Evolutionary conservation across 2,888 invertebrate genomes (phyloP).

Genomic region (Unio pictorum): DNA sequence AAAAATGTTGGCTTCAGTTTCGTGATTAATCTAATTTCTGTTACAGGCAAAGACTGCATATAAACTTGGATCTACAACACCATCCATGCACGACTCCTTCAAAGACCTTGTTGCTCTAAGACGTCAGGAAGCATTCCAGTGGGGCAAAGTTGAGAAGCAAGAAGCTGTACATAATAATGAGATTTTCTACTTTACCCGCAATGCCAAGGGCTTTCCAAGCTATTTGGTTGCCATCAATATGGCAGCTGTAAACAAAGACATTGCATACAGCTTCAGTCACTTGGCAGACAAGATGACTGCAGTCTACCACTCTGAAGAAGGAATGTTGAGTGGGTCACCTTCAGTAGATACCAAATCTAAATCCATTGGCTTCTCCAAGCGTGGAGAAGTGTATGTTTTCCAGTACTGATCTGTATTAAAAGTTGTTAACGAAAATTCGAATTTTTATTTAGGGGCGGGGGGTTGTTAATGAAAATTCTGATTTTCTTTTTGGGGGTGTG

Average conservation of each 20-base stretch:
- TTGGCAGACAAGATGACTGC: slow-evolving; percentile 37
- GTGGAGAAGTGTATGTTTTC: slow-evolving; percentile 28
- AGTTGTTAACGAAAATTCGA: not conserved
- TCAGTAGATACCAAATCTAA: slow-evolving; percentile 11
- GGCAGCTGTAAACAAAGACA: slow-evolving; percentile 29
- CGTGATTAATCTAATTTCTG: slow-evolving; percentile 7
- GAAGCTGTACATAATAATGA: slow-evolving; percentile 28
- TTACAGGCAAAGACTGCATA: slow-evolving; percentile 56
- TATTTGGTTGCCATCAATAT: slow-evolving; percentile 66
- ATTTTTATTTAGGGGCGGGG: no score
- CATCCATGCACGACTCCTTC: slow-evolving; percentile 49
- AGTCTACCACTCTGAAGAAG: slow-evolving; percentile 44
- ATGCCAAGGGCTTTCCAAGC: slow-evolving; percentile 64
- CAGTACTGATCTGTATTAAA: not conserved
- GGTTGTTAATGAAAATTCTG: not conserved
- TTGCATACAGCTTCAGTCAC: slow-evolving; percentile 30
- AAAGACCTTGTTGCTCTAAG: slow-evolving; percentile 50
- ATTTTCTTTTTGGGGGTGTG: no score
- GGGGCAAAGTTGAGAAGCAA: slow-evolving; percentile 49
- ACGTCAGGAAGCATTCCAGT: slow-evolving; percentile 63
- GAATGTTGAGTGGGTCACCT: slow-evolving; percentile 6
- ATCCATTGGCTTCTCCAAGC: slow-evolving; percentile 21
- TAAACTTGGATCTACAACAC: slow-evolving; percentile 15
- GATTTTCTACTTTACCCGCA: slow-evolving; percentile 59
- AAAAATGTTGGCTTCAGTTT: not conserved